A percentile compares a stretch with the other conserved stretches of the same genome.
Conservation (phyloP, 2,797 vertebrate species). For the Spinus pinus region DNA sequence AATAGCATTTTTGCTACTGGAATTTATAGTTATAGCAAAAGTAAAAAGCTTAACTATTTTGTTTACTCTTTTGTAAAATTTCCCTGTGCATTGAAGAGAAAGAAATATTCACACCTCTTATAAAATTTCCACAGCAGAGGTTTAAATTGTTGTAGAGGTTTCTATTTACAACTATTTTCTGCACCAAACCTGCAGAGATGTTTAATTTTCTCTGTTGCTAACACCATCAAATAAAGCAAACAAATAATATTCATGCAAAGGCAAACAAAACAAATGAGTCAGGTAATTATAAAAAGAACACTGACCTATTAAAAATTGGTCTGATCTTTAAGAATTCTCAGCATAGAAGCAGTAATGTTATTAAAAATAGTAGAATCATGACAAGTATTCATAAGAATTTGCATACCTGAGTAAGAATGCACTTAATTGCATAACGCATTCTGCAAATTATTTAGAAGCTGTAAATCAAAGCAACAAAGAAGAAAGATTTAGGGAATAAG, state of each 20-base stretch:
- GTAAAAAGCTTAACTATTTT: background rate
- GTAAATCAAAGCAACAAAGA: slow-evolving; percentile 64
- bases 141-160: background rate
- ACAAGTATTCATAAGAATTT: slow-evolving; percentile 74
- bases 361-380: slow-evolving; percentile 72
- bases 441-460: slow-evolving; percentile 69
- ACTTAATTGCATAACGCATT: slow-evolving; percentile 68
- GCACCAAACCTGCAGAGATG: background rate
- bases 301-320: slow-evolving; percentile 69
- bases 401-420: slow-evolving; percentile 68
- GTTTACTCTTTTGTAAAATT: background rate
- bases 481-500: slow-evolving; percentile 36
- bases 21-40: background rate
- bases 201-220: slow-evolving; percentile 35
- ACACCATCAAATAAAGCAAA: slow-evolving; percentile 36
- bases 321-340: slow-evolving; percentile 71
- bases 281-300: slow-evolving; percentile 66
- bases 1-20: background rate
- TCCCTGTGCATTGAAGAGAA: background rate
- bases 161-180: slow-evolving; percentile 34
- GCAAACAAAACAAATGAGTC: slow-evolving; percentile 66
- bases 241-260: slow-evolving; percentile 37
- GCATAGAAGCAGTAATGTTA: slow-evolving; percentile 36
- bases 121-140: background rate
- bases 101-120: background rate